Evolutionary conservation across 1,140 invertebrate genomes (phyloP), one percentile per base, ranked within the genome.

Genomic region (Phthorimaea operculella): DNA sequence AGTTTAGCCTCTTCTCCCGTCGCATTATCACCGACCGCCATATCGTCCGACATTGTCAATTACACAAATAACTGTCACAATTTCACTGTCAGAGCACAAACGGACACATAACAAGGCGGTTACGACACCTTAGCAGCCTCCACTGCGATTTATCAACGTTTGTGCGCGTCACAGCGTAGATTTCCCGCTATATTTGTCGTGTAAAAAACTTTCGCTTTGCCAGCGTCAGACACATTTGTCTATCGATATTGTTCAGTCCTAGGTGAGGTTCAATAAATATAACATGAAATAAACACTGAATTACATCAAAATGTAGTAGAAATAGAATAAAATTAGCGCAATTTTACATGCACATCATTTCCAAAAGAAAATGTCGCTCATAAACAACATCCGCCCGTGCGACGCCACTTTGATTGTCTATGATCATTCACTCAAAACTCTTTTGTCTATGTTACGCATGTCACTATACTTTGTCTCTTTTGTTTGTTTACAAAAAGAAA

Each of bases 11-110:
- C 76, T 52, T 79, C 75, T 36, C 59, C 65, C 52, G 65, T 63
- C 53, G 69, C 69, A 66, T 79, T 81, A 78, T 82, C 81, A 73
- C 70, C 72, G 65, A 84, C 74, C 76, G 81, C 79, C 81, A 84
- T 84, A 82, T 84, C 75, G 51, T 82, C 79, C 58, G 81, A 84
- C 81, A 84, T 84, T 84, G 76, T 84, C 75, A 79, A 82, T 66
- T 74, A 66, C 74, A 73, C 42, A 28, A 76, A 76, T 72, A 66
- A 78, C 76, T 68, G 69, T 67, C 60, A 64, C 63, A 63, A 67
- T 65, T 63, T 63, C 70, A 76, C 69, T 74, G 72, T 80, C 74
- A 82, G 72, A 72, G 68, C 60, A 55, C 70, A 71, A 67, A 75
- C 70, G 72, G 67, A 61, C 74, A 76, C 79, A 84, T 80, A 81